Evolutionary conservation across 2,113 vertebrate species (phyloP), one percentile per base, ranked within the genome.

Genomic region (Syrrhaptes paradoxus): DNA sequence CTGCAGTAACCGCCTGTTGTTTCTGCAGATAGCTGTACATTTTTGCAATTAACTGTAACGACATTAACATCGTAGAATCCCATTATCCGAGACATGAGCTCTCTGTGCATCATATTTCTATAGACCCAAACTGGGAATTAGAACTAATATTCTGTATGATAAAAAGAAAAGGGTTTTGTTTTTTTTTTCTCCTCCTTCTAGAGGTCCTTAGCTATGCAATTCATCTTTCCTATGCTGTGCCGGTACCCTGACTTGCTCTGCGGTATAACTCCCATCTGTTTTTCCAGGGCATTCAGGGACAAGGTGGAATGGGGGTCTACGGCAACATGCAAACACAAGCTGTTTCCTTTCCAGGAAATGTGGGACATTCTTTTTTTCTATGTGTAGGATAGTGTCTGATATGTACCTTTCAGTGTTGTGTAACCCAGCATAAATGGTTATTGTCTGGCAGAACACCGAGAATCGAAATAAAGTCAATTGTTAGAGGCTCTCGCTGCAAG

Each of bases 241-340:
- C 79, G 86, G 63, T 71, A 72, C 61, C 92, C 51, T 88, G 79
- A 84, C 83, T 96, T 88, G 79, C 79, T 95, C 45, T 90, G 93
- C 14, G 0, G 76, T 88, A 2, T n/a, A 93, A 82, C 51, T 96
- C 94, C 96, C 96, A 96, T 97, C 95, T 96, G 95, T 96, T 95
- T 94, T 86, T 41, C 72, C 89, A 95, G 94, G 94, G 93, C 93
- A 95, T 86, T 74, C 91, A 57, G 79, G 96, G 92, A 97, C 96
- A 95, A 96, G 93, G 90, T 92, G 88, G 93, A 96, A 95, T 9
- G 31, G 43, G 92, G 76, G 68, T 91, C 79, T 92, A 68, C 84
- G 83, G 83, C 83, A 94, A 90, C 79, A 96, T 0, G 1, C 79
- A 93, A 95, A 96, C 91, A 93, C 94, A 97, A 97, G 93, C 96